Evolutionary conservation across 2,888 invertebrate genomes (phyloP), one percentile per base, ranked within the genome.

Genomic region (Plutella xylostella): DNA sequence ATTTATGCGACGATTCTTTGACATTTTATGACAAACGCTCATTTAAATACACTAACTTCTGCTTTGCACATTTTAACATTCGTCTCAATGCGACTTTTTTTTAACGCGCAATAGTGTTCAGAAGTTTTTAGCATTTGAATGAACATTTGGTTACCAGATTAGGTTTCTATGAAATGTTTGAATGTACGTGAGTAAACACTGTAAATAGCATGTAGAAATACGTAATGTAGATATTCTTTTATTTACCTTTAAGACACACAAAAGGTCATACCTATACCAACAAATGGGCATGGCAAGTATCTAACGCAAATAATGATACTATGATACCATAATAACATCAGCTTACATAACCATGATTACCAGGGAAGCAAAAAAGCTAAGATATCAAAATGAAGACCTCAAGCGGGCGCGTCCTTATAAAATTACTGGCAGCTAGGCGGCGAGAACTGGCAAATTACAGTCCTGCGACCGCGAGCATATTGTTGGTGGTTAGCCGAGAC

Each of bases 101-200:
- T 75, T 59, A 63, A 59, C 61, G 53, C 61, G 65, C 67, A 65
- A 65, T 58, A 57, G 53, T 48, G 59, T 53, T 58, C 51, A 59
- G 58, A 65, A 58, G 66, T 62, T 61, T 60, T 78, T 80, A 73
- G 69, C 79, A 79, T 79, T 69, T 76, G 68, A 79, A 80, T 71
- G 68, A 65, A 77, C 82, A 80, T 80, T 82, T 82, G 80, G 79
- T 79, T 72, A 79, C 79, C 80, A 82, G 77, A 82, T 79, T 77
- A 80, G 72, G 68, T 65, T 62, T 69, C 72, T 72, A 72, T 72
- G 42, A 21, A 12, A 21, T 25, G 15, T 18, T 11, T 42, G 30
- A 66, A 67, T 61, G 58, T 63, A 65, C 65, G 63, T 63, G 65
- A 66, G 65, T 73, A 74, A 75, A 74, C 74, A 74, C 68, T 18